phyloP scores from a whole-genome alignment of 2,797 vertebrate genomes.

The Botia kubotai region DNA sequence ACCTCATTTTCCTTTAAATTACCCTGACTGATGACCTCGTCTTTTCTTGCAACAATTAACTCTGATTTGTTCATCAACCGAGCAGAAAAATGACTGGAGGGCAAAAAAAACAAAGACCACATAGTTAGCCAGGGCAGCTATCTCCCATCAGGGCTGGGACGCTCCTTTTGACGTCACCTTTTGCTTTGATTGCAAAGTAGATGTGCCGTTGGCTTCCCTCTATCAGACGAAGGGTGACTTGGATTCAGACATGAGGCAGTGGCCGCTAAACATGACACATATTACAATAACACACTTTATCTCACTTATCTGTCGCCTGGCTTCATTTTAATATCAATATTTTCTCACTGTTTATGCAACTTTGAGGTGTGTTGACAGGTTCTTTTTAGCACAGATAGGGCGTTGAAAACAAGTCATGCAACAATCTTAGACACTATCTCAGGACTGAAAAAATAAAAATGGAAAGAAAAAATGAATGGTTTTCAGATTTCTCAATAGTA shows the following conservation, averaged over 20 bases:
- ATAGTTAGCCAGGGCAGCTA: constrained; percentile 62
- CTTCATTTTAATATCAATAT: constrained; percentile 26
- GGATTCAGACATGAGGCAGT: constrained; percentile 47
- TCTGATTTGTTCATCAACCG: constrained; percentile 79
- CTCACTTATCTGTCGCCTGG: constrained; percentile 28
- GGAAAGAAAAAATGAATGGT: neutral
- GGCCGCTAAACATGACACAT: constrained; percentile 23
- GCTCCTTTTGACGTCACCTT: constrained; percentile 70
- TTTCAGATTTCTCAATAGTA: neutral
- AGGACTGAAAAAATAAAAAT: neutral
- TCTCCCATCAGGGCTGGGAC: constrained; percentile 68
- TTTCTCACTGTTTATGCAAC: constrained; percentile 19
- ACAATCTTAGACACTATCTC: constrained; percentile 4
- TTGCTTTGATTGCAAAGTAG: constrained; percentile 71
- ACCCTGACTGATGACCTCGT: constrained; percentile 78
- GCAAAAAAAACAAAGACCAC: constrained; percentile 67
- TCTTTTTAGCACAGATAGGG: neutral
- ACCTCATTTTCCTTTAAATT: constrained; percentile 82
- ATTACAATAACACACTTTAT: constrained; percentile 31
- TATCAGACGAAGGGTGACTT: constrained; percentile 55
- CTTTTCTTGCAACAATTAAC: constrained; percentile 84
- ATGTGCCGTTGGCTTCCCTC: constrained; percentile 56
- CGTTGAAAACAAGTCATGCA: constrained; percentile 23
- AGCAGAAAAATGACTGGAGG: constrained; percentile 64
- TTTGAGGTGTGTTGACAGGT: constrained; percentile 13